A percentile compares a stretch with the other conserved stretches of the same genome.
These are phyloP conservation scores for Cirrhinus molitorella DNA, from an alignment of 2,797 vertebrate genomes.

Conservation along the genomic window DNA sequence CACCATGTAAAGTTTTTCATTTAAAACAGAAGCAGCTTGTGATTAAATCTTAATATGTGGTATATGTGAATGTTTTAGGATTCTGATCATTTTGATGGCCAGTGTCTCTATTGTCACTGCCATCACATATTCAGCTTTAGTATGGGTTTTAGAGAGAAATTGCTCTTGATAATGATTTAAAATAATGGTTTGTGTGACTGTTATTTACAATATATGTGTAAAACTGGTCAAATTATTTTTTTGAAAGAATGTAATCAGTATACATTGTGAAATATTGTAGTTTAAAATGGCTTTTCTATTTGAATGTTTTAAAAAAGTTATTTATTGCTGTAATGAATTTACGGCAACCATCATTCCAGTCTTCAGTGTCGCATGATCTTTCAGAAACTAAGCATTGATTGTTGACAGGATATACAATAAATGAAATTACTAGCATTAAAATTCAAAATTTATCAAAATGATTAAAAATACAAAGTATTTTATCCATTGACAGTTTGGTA, in stretches of 20 bases:
- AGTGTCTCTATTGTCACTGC: not conserved
- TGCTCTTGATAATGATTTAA: no score
- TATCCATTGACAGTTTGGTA: not conserved
- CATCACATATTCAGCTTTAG: not conserved
- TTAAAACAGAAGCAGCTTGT: not conserved
- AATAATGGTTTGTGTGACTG: not conserved
- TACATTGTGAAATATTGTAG: no score
- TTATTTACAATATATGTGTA: not conserved
- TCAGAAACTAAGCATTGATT: no score
- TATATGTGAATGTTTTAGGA: not conserved
- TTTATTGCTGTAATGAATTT: no score
- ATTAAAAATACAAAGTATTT: not conserved
- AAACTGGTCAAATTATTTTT: not conserved
- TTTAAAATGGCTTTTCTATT: no score
- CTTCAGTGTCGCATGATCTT: no score
- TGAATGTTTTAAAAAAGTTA: no score
- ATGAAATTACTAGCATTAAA: no score
- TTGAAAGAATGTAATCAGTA: no score
- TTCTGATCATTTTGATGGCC: not conserved
- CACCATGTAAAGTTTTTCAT: not conserved
- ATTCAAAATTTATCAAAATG: not conserved
- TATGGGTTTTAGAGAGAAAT: not conserved
- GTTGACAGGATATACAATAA: no score
- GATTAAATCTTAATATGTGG: not conserved
- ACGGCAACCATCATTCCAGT: no score